Conservation (phyloP, 2,113 vertebrate species). For the Gallinago paraguaiae region DNA sequence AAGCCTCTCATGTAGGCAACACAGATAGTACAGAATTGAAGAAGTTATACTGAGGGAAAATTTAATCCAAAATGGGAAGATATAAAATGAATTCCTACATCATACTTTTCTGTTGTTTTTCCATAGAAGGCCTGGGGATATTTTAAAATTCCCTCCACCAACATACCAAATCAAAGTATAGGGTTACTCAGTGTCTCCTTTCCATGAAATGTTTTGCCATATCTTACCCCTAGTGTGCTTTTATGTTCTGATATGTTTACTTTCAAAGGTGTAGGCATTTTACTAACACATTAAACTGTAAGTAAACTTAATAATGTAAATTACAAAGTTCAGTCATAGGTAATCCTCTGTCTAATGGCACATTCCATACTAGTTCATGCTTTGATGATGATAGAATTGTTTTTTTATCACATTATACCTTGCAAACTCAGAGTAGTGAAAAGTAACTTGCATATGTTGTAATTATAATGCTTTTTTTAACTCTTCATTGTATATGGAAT, state of each 20-base stretch:
- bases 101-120: background rate
- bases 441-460: background rate
- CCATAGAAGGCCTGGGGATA: background rate
- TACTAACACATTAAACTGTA: background rate
- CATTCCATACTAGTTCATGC: conserved; percentile 4
- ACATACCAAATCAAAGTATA: conserved; percentile 2
- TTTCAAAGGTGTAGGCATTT: conserved; percentile 33
- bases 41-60: background rate
- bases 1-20: background rate
- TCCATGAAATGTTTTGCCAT: conserved; percentile 15
- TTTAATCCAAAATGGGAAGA: background rate
- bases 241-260: conserved; percentile 10
- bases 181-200: conserved; percentile 7
- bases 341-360: conserved; percentile 50
- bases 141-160: background rate
- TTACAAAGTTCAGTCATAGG: background rate
- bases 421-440: background rate
- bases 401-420: conserved; percentile 11
- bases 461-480: conserved; percentile 34
- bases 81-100: background rate
- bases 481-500: conserved; percentile 28
- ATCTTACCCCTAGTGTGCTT: background rate
- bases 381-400: conserved; percentile 32
- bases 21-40: background rate
- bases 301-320: conserved; percentile 42